Conservation (phyloP, 1,140 invertebrate genomes). For the Drosophila nasuta region DNA sequence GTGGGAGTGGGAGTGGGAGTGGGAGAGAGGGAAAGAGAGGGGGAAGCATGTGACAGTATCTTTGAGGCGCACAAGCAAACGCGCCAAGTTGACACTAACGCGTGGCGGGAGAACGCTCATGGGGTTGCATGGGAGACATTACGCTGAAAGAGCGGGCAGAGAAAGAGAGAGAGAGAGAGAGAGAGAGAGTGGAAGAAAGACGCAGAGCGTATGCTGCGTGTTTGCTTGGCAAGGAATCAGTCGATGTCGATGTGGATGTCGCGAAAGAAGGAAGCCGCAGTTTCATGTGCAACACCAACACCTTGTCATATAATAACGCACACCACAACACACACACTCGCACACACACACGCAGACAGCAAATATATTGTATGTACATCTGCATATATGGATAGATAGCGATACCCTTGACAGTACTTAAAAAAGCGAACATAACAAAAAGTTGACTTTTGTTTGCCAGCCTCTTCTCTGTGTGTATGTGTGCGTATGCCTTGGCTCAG, state of each 20-base stretch:
- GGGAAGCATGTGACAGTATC: constrained; percentile 65
- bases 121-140: not conserved
- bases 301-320: constrained; percentile 70
- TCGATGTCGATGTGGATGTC: constrained; percentile 5
- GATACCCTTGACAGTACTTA: constrained; percentile 83
- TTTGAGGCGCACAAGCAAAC: constrained; percentile 68
- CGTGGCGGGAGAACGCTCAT: not conserved
- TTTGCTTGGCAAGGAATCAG: constrained; percentile 44
- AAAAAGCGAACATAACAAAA: constrained; percentile 65
- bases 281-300: constrained; percentile 50
- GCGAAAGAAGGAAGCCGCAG: constrained; percentile 10
- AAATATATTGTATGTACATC: constrained; percentile 8
- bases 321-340: constrained; percentile 13
- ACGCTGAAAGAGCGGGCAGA: not conserved
- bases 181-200: not conserved
- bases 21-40: not conserved
- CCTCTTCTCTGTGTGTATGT: constrained; percentile 24
- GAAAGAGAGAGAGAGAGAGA: not conserved
- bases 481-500: constrained; percentile 36
- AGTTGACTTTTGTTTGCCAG: constrained; percentile 73
- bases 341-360: not conserved
- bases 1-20: not conserved
- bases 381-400: constrained; percentile 69
- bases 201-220: constrained; percentile 45
- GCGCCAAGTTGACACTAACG: constrained; percentile 70